These are phyloP conservation scores for Drosophila multiciliata DNA, from an alignment of 2,888 invertebrate genomes.

Conservation along the genomic window DNA sequence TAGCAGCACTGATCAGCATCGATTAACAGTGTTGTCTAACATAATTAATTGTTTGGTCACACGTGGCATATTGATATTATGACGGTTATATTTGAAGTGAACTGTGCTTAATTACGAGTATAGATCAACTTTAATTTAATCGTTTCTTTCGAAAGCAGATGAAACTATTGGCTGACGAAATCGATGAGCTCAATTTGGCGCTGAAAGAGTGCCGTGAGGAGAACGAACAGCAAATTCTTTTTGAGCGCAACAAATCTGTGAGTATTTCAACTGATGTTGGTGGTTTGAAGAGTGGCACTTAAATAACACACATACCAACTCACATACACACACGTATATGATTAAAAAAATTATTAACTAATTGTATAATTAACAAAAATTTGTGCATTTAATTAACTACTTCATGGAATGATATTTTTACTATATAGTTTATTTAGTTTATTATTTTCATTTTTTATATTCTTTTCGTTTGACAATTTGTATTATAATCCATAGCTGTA, in stretches of 20 bases:
- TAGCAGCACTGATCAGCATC: background rate
- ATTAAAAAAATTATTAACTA: conserved; percentile 20
- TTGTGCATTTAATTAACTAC: conserved; percentile 16
- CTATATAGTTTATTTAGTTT: conserved; percentile 19
- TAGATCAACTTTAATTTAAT: background rate
- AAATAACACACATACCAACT: conserved; percentile 27
- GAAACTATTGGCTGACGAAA: conserved; percentile 89
- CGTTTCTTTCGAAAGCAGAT: conserved; percentile 67
- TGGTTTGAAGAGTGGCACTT: conserved; percentile 73
- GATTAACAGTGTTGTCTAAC: background rate
- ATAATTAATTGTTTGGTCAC: background rate
- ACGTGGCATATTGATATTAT: background rate
- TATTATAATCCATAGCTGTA: conserved; percentile 24
- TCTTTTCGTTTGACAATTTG: conserved; percentile 15
- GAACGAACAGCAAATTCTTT: conserved; percentile 86
- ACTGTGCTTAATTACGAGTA: background rate
- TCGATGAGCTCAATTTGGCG: conserved; percentile 90
- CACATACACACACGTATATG: conserved; percentile 22
- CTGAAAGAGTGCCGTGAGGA: conserved; percentile 86
- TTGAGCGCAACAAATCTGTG: conserved; percentile 87
- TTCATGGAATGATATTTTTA: conserved; percentile 24
- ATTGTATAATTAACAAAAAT: conserved; percentile 42
- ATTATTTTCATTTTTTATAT: conserved; percentile 5
- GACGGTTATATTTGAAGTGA: background rate
- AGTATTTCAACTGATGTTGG: conserved; percentile 84